Percentiles rank a stretch among this genome's conserved stretches.
phyloP scores from a whole-genome alignment of 1,140 invertebrate genomes.

The Stegodyphus mimosarum region DNA sequence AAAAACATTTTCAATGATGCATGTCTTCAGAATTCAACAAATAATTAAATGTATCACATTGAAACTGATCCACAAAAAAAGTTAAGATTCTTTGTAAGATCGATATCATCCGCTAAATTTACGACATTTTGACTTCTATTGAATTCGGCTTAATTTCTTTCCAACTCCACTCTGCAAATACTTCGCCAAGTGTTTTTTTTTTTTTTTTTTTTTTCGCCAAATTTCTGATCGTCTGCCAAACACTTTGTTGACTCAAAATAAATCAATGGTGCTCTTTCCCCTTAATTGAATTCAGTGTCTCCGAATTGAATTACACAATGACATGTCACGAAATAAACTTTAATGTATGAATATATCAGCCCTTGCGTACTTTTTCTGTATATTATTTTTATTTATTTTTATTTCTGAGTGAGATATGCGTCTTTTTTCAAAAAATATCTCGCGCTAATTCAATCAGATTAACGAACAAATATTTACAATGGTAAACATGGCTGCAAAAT shows the following conservation, averaged over 20 bases:
- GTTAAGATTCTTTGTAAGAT: no score
- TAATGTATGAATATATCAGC: slow-evolving; percentile 21
- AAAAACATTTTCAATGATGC: no score
- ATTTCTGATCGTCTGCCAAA: not conserved
- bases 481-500: slow-evolving; percentile 1
- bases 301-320: slow-evolving; percentile 30
- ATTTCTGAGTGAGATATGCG: not conserved
- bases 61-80: no score
- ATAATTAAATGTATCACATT: no score
- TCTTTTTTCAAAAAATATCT: not conserved
- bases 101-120: no score
- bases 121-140: no score
- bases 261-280: slow-evolving; percentile 15
- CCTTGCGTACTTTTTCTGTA: not conserved
- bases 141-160: no score
- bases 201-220: not conserved
- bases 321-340: slow-evolving; percentile 18
- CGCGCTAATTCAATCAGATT: slow-evolving; percentile 11
- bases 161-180: no score
- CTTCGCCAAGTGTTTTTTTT: not conserved
- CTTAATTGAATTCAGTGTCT: slow-evolving; percentile 15
- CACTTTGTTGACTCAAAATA: slow-evolving; percentile 27
- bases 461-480: slow-evolving; percentile 11
- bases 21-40: no score
- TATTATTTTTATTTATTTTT: no score